phyloP scores from a whole-genome alignment of 1,140 invertebrate species.

The Anastrepha ludens region DNA sequence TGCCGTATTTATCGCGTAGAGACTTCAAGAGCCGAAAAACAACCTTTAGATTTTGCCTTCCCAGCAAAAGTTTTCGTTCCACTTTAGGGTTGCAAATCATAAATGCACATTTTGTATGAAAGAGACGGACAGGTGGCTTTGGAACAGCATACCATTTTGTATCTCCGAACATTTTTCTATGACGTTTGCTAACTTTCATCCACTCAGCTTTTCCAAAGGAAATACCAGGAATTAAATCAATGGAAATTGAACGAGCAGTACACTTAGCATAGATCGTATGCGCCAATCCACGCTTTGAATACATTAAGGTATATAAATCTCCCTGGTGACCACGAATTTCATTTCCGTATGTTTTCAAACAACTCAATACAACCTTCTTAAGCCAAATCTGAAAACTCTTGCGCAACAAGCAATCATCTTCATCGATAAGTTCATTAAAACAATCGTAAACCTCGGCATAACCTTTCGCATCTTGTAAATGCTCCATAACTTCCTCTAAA shows the following conservation, averaged over 20 bases:
- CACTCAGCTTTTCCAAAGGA: constrained; percentile 54
- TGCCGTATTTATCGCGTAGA: constrained; percentile 56
- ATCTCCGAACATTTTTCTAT: neutral
- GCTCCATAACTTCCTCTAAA: constrained; percentile 56
- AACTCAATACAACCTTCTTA: constrained; percentile 54
- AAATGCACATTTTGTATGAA: constrained; percentile 57
- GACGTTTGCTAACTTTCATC: neutral
- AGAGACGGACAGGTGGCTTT: constrained; percentile 26
- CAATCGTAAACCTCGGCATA: constrained; percentile 29
- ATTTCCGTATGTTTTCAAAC: constrained; percentile 12
- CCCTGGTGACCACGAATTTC: neutral
- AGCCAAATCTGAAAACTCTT: constrained; percentile 59
- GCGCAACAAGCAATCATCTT: constrained; percentile 53
- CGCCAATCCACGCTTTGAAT: constrained; percentile 40
- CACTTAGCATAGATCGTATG: constrained; percentile 60
- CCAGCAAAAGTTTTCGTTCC: constrained; percentile 55
- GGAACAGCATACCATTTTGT: constrained; percentile 59
- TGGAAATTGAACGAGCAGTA: constrained; percentile 29
- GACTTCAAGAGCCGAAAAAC: constrained; percentile 61
- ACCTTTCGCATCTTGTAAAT: neutral
- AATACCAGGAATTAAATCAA: constrained; percentile 65
- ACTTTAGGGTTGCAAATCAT: constrained; percentile 51
- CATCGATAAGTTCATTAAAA: constrained; percentile 54
- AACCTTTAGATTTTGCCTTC: constrained; percentile 36
- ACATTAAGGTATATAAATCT: constrained; percentile 55